Percentiles rank a stretch among this genome's conserved stretches.
Conservation (phyloP, 1,140 invertebrate genomes). For the Tigriopus japonicus region DNA sequence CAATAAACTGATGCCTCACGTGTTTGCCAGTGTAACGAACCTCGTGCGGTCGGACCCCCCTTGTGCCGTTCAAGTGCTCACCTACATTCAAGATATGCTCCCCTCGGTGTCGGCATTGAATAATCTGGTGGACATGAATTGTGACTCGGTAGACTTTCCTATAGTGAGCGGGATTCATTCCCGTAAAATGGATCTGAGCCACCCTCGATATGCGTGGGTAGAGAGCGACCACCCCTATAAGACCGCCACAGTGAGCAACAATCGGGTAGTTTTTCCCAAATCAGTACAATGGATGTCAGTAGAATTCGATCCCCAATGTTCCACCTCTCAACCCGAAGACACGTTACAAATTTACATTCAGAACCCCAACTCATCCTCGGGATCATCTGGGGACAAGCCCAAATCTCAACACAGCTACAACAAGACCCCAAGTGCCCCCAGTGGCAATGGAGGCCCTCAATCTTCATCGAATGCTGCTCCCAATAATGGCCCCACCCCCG, state of each 20-base stretch:
- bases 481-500: background rate
- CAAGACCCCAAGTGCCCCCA: too few relatives aligned
- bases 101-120: constrained; percentile 74
- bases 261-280: constrained; percentile 70
- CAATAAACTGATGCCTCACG: constrained; percentile 51
- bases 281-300: constrained; percentile 74
- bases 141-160: background rate
- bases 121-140: constrained; percentile 22
- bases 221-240: constrained; percentile 96
- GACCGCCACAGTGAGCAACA: constrained; percentile 63
- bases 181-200: constrained; percentile 15
- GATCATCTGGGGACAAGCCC: background rate
- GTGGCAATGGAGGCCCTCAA: too few relatives aligned
- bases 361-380: constrained; percentile 17
- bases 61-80: constrained; percentile 77
- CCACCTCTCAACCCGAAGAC: constrained; percentile 84
- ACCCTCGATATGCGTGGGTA: constrained; percentile 60
- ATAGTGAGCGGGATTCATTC: constrained; percentile 9
- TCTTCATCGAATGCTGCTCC: background rate
- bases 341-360: constrained; percentile 68
- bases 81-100: constrained; percentile 68
- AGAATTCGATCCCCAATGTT: constrained; percentile 78
- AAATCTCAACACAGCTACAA: background rate
- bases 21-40: constrained; percentile 51
- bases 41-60: constrained; percentile 19